Percentiles rank a stretch among this genome's conserved stretches.
Evolutionary conservation across 2,888 invertebrate species (phyloP).

Genomic region (Volucella bombylans): DNA sequence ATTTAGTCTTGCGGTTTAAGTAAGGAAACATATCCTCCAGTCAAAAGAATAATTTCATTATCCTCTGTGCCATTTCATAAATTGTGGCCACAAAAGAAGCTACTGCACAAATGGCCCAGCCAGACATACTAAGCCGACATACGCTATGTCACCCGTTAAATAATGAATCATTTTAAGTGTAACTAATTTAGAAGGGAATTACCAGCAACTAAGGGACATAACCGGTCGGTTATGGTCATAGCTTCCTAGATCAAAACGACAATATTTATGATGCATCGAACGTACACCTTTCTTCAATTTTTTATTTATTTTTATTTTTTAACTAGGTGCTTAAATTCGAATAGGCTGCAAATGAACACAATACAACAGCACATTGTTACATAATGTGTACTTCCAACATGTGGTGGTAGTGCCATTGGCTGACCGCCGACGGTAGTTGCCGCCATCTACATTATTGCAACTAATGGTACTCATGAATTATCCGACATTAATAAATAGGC

Average conservation of each 20-base stretch:
- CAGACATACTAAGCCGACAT: conserved; percentile 27
- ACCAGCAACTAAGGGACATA: conserved; percentile 64
- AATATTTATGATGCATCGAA: conserved; percentile 48
- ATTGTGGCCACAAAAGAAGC: conserved; percentile 1
- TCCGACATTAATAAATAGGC: conserved; percentile 75
- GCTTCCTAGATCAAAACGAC: conserved; percentile 41
- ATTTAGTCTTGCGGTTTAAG: no score
- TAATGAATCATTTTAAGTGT: conserved; percentile 72
- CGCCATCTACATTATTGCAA: conserved; percentile 76
- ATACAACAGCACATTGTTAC: conserved; percentile 67
- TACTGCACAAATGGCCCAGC: conserved; percentile 28
- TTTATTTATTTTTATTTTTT: conserved; percentile 50
- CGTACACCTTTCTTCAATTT: not conserved
- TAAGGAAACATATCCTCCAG: no score
- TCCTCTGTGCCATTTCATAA: no score
- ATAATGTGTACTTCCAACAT: conserved; percentile 51
- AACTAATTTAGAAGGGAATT: conserved; percentile 73
- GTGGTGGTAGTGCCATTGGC: conserved; percentile 1
- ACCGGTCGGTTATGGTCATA: conserved; percentile 44
- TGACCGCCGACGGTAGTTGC: not conserved
- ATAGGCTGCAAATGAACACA: conserved; percentile 70
- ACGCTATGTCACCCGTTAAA: conserved; percentile 65
- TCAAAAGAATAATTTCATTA: no score
- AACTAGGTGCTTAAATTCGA: conserved; percentile 66
- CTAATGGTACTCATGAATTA: conserved; percentile 79